Evolutionary conservation across 2,888 invertebrate species (phyloP).

Genomic region (Tenthredo scrophulariae): DNA sequence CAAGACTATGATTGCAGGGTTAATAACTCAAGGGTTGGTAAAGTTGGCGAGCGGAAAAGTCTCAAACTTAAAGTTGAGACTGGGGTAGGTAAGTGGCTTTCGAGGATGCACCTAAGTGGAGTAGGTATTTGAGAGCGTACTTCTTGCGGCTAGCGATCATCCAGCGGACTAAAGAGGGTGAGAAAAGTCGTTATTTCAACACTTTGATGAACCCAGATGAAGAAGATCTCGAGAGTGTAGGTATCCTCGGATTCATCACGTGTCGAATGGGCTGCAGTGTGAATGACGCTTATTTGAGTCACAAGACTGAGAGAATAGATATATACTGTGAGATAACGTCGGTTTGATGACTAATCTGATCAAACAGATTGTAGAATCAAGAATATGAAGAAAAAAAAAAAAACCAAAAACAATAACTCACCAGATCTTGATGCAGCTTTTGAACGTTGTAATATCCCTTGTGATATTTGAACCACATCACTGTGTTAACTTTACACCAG

Average conservation of each 20-base stretch:
- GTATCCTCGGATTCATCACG: background rate
- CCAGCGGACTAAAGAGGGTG: background rate
- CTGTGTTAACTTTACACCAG: conserved; percentile 56
- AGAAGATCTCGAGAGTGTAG: conserved; percentile 27
- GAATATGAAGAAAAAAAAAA: conserved; percentile 26
- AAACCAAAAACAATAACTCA: conserved; percentile 70
- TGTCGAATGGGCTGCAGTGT: background rate
- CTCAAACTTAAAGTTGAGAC: conserved; percentile 8
- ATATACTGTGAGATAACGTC: background rate
- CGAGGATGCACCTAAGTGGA: background rate
- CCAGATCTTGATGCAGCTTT: conserved; percentile 71
- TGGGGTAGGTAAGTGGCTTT: background rate
- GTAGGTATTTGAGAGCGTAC: background rate
- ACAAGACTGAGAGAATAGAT: background rate
- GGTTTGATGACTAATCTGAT: conserved; percentile 43
- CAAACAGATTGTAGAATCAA: conserved; percentile 53
- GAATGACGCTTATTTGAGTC: background rate
- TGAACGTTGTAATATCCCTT: conserved; percentile 74
- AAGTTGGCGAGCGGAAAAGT: background rate
- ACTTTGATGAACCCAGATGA: background rate
- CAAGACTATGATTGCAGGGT: conserved; percentile 32
- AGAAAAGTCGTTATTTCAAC: conserved; percentile 7
- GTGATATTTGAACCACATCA: conserved; percentile 75
- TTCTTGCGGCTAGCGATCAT: background rate
- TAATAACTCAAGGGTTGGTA: conserved; percentile 37